Conservation (phyloP, 2,888 invertebrate genomes). For the Aphodius granarius region DNA sequence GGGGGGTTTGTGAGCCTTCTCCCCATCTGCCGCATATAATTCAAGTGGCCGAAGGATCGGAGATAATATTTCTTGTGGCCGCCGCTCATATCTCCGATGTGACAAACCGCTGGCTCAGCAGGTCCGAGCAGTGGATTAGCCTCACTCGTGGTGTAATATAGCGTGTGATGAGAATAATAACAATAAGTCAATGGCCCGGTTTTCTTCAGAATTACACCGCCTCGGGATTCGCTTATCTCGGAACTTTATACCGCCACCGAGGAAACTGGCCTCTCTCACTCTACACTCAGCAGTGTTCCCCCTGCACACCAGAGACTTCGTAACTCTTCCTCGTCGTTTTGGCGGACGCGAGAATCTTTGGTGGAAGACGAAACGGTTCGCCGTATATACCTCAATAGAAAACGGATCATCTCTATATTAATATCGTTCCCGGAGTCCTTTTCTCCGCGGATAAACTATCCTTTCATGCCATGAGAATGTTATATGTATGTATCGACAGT, state of each 20-base stretch:
- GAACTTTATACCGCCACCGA: background rate
- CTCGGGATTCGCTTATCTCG: conserved; percentile 37
- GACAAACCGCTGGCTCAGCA: conserved; percentile 54
- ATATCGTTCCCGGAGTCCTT: background rate
- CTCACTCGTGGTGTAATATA: conserved; percentile 50
- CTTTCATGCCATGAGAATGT: background rate
- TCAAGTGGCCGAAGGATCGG: conserved; percentile 46
- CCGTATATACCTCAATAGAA: background rate
- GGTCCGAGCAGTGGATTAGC: conserved; percentile 48
- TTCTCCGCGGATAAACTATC: background rate
- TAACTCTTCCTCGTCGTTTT: background rate
- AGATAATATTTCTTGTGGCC: conserved; percentile 52
- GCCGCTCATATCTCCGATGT: conserved; percentile 50
- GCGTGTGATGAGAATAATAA: conserved; percentile 54
- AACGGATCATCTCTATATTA: background rate
- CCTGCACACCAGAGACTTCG: background rate
- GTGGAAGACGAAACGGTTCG: background rate
- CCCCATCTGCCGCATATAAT: conserved; percentile 50
- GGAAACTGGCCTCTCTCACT: background rate
- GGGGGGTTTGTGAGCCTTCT: conserved; percentile 27
- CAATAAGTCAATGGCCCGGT: conserved; percentile 51
- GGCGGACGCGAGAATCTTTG: background rate
- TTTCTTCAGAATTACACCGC: conserved; percentile 39
- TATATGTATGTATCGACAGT: background rate
- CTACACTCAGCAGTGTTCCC: background rate